A percentile compares a stretch with the other conserved stretches of the same genome.
Conservation (phyloP, 2,888 invertebrate genomes). For the Pristionchus arcanus region DNA sequence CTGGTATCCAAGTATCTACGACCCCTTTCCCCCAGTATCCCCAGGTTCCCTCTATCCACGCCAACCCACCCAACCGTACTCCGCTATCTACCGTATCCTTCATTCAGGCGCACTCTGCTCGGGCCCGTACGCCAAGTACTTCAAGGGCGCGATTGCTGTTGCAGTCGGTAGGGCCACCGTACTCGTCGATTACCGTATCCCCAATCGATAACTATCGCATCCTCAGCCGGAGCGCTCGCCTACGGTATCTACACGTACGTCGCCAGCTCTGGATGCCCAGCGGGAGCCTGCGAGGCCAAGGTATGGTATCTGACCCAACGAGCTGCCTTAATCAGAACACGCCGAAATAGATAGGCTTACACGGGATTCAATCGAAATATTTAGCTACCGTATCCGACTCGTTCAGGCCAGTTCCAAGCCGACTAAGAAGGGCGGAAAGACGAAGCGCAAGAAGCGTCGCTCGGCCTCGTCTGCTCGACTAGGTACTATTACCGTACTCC, state of each 20-base stretch:
- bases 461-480: conserved; percentile 1
- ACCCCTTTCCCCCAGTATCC: background rate
- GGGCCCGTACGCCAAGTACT: too few species aligned
- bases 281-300: background rate
- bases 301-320: background rate
- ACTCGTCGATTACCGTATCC: background rate
- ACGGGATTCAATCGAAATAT: background rate
- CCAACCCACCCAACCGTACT: too few species aligned
- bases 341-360: too few species aligned
- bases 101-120: too few species aligned
- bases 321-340: background rate
- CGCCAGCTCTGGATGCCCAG: background rate
- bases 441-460: conserved; percentile 35
- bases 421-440: conserved; percentile 5
- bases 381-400: background rate
- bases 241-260: conserved; percentile 7
- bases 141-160: too few species aligned
- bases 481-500: background rate
- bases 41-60: too few species aligned
- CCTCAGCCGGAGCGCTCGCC: background rate
- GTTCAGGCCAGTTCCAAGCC: background rate
- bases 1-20: too few species aligned
- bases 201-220: background rate
- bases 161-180: background rate
- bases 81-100: background rate